phyloP scores from a whole-genome alignment of 1,140 invertebrate species.

The Cydia splendana region DNA sequence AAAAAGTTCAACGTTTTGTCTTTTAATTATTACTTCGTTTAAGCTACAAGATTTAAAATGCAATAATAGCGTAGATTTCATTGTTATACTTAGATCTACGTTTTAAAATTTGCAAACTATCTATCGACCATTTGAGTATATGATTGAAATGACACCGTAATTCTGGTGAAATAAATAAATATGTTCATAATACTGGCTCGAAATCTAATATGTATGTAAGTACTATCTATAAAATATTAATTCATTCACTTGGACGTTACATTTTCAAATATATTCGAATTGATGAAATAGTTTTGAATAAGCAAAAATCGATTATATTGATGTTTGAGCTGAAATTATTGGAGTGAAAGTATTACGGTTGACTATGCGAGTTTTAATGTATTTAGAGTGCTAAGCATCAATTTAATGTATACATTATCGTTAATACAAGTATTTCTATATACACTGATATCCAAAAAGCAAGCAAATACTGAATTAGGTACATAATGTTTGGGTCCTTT shows the following conservation, averaged over 20 bases:
- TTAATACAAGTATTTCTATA: background rate
- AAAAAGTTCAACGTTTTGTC: no score
- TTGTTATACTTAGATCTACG: no score
- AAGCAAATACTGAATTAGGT: background rate
- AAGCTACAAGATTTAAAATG: background rate
- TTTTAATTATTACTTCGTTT: background rate
- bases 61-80: background rate
- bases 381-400: slow-evolving; percentile 19
- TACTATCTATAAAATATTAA: slow-evolving; percentile 1
- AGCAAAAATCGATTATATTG: slow-evolving; percentile 21
- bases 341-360: slow-evolving; percentile 24
- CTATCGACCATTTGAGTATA: no score
- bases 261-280: slow-evolving; percentile 25
- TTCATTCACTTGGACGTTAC: slow-evolving; percentile 9
- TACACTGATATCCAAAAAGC: background rate
- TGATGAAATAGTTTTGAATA: slow-evolving; percentile 29
- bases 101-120: no score
- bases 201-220: background rate
- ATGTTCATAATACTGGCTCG: slow-evolving; percentile 13
- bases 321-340: slow-evolving; percentile 24
- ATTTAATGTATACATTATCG: slow-evolving; percentile 21
- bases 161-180: background rate
- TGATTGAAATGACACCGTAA: no score
- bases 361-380: slow-evolving; percentile 21
- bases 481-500: background rate